Conservation (phyloP, 1,140 invertebrate genomes). For the Scaptomyza pallida region DNA sequence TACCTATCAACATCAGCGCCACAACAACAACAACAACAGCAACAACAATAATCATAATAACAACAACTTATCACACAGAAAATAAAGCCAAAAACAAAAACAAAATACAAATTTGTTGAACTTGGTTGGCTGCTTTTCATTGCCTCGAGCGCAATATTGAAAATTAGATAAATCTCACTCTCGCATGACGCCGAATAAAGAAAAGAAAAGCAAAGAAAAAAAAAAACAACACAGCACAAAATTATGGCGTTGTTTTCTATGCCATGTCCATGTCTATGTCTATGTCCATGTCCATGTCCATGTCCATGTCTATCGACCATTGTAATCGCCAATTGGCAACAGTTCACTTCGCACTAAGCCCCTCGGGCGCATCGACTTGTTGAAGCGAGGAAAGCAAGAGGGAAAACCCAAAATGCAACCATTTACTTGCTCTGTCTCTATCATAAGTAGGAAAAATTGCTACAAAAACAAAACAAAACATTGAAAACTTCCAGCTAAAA, state of each 20-base stretch:
- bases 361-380: slow-evolving; percentile 8
- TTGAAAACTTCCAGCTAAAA: slow-evolving; percentile 13
- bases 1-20: slow-evolving; percentile 56
- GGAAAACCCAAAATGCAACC: slow-evolving; percentile 1
- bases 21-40: slow-evolving; percentile 21
- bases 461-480: neutral
- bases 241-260: slow-evolving; percentile 54
- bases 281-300: slow-evolving; percentile 46
- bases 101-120: slow-evolving; percentile 60
- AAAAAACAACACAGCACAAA: slow-evolving; percentile 9
- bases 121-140: slow-evolving; percentile 48
- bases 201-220: slow-evolving; percentile 8
- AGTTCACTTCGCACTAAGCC: slow-evolving; percentile 37
- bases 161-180: slow-evolving; percentile 65
- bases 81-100: too few species aligned
- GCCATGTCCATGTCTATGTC: slow-evolving; percentile 56
- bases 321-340: slow-evolving; percentile 70
- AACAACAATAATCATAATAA: slow-evolving; percentile 20
- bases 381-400: slow-evolving; percentile 8
- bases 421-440: neutral
- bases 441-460: slow-evolving; percentile 1
- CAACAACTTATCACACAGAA: slow-evolving; percentile 38
- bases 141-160: slow-evolving; percentile 41
- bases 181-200: slow-evolving; percentile 20
- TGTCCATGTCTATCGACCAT: slow-evolving; percentile 63